Conservation (phyloP, 2,888 invertebrate species). For the Agrochola circellaris region DNA sequence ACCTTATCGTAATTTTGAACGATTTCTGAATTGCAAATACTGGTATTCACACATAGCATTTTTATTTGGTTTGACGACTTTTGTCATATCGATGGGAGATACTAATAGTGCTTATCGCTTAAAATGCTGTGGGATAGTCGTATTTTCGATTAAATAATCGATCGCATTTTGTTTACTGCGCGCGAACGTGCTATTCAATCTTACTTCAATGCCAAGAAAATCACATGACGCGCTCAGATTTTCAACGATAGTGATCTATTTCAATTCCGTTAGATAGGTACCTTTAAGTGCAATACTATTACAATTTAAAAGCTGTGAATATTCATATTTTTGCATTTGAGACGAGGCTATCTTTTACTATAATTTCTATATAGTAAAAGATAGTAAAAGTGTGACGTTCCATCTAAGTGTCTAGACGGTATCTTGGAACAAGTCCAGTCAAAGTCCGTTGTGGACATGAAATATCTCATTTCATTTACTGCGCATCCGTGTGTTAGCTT, state of each 20-base stretch:
- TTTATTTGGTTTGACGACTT: background rate
- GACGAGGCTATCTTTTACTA: background rate
- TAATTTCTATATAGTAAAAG: too few species aligned
- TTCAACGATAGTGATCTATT: background rate
- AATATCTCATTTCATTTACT: slow-evolving; percentile 21
- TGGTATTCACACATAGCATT: too few species aligned
- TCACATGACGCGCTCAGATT: background rate
- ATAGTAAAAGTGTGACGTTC: too few species aligned
- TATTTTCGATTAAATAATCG: background rate
- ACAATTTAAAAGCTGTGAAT: background rate
- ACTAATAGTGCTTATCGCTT: background rate
- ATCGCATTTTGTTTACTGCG: too few species aligned
- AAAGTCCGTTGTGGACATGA: slow-evolving; percentile 24
- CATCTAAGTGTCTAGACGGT: slow-evolving; percentile 42
- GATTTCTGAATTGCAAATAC: too few species aligned
- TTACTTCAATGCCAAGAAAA: background rate
- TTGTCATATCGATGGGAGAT: background rate
- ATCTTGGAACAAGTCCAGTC: slow-evolving; percentile 5
- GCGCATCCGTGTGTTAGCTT: slow-evolving; percentile 10
- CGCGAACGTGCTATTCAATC: too few species aligned
- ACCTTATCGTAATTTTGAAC: too few species aligned
- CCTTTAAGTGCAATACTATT: background rate
- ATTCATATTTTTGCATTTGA: background rate
- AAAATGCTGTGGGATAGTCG: too few species aligned
- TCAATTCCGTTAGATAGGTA: background rate